Evolutionary conservation across 2,113 vertebrate genomes (phyloP).

Genomic region (Willisornis vidua): DNA sequence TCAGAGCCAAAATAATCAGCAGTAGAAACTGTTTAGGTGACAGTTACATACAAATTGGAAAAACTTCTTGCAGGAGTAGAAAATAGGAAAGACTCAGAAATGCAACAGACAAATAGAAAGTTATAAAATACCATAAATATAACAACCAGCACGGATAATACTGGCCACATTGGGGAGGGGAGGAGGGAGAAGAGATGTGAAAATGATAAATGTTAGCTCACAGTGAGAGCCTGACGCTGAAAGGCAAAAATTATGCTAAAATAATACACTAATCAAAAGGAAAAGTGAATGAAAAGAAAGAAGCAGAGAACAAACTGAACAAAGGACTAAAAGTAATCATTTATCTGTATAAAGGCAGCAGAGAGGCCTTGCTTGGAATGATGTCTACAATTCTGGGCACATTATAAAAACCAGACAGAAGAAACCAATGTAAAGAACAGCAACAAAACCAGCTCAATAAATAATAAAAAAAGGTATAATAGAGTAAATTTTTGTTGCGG

Average conservation of each 20-base stretch:
- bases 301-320: constrained; percentile 16
- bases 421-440: not conserved
- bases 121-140: constrained; percentile 14
- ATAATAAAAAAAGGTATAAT: not conserved
- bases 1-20: constrained; percentile 23
- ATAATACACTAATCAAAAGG: constrained; percentile 69
- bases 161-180: not conserved
- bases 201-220: constrained; percentile 56
- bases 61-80: not conserved
- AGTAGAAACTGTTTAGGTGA: constrained; percentile 14
- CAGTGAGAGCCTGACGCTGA: constrained; percentile 59
- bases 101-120: constrained; percentile 2
- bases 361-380: constrained; percentile 11
- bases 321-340: constrained; percentile 54
- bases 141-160: not conserved
- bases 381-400: not conserved
- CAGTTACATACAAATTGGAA: constrained; percentile 16
- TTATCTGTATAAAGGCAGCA: not conserved
- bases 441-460: not conserved
- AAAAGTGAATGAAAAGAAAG: constrained; percentile 56
- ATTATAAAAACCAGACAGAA: constrained; percentile 2
- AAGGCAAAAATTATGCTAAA: constrained; percentile 72
- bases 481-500: not conserved
- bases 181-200: not conserved
- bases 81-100: constrained; percentile 24